These are phyloP conservation scores for Eulithis testata DNA, from an alignment of 2,888 invertebrate genomes.

Conservation along the genomic window DNA sequence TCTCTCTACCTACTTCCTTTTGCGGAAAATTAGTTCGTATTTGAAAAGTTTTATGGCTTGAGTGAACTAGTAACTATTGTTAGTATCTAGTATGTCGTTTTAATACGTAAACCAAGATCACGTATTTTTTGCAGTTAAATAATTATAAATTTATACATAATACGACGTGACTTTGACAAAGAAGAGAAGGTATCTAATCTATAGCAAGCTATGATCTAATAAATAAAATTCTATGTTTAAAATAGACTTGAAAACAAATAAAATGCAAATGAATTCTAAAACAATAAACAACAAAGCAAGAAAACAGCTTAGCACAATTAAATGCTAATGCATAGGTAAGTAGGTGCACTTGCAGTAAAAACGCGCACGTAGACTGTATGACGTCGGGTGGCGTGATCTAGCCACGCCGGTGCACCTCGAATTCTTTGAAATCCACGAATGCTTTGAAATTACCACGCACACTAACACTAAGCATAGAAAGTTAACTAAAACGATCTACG, in stretches of 20 bases:
- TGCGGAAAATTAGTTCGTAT: background rate
- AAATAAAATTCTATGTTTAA: conserved; percentile 8
- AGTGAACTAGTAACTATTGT: no score
- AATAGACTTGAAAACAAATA: conserved; percentile 18
- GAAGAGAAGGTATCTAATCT: no score
- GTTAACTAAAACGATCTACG: background rate
- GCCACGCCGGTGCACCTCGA: conserved; percentile 25
- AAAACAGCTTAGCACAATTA: conserved; percentile 38
- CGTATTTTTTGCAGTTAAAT: no score
- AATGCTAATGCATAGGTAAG: conserved; percentile 37
- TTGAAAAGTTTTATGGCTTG: background rate
- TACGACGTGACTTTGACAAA: no score
- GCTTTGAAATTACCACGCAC: background rate
- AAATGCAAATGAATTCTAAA: conserved; percentile 30
- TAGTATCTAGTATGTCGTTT: no score
- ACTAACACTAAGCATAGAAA: conserved; percentile 18
- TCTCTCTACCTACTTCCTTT: background rate
- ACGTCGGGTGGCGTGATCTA: conserved; percentile 43
- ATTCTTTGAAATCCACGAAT: background rate
- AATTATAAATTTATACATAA: no score
- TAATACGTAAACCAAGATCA: no score
- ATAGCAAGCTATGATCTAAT: background rate
- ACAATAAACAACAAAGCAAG: conserved; percentile 28
- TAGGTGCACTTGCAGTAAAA: conserved; percentile 32
- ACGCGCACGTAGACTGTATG: conserved; percentile 38